phyloP scores from a whole-genome alignment of 2,797 vertebrate species.

The Todus mexicanus region DNA sequence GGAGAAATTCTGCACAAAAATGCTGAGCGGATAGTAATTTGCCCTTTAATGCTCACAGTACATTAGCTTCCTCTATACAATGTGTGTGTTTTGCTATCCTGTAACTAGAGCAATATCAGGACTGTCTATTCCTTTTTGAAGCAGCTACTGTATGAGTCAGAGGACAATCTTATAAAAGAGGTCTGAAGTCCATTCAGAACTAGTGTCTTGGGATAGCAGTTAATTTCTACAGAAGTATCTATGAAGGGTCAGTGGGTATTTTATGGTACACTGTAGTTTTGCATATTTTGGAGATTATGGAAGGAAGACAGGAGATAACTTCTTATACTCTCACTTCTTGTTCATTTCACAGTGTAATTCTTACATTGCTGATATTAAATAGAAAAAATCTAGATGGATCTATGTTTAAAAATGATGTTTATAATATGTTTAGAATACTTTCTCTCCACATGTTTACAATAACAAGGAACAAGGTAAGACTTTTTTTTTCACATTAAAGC shows the following conservation, averaged over 20 bases:
- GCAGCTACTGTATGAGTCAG: not conserved
- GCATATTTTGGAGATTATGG: not conserved
- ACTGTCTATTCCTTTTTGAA: not conserved
- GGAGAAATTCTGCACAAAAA: not conserved
- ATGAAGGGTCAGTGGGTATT: not conserved
- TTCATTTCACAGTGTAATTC: not conserved
- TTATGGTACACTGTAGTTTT: not conserved
- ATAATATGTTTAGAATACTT: not conserved
- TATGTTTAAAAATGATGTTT: not conserved
- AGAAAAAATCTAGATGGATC: not conserved
- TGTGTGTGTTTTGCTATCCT: not conserved
- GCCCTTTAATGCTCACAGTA: not conserved
- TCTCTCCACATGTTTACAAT: not conserved
- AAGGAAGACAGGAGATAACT: not conserved
- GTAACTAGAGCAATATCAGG: not conserved
- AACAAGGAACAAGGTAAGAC: not conserved
- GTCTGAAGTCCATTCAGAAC: not conserved
- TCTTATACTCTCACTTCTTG: not conserved
- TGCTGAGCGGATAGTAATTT: constrained; percentile 26
- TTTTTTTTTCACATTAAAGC: not conserved
- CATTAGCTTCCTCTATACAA: not conserved
- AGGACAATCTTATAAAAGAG: not conserved
- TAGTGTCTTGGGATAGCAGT: not conserved
- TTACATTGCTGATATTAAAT: not conserved
- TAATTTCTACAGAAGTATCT: not conserved